Percentiles rank a stretch among this genome's conserved stretches.
Evolutionary conservation across 2,888 invertebrate species (phyloP).

Genomic region (Onthophagus sagittarius): DNA sequence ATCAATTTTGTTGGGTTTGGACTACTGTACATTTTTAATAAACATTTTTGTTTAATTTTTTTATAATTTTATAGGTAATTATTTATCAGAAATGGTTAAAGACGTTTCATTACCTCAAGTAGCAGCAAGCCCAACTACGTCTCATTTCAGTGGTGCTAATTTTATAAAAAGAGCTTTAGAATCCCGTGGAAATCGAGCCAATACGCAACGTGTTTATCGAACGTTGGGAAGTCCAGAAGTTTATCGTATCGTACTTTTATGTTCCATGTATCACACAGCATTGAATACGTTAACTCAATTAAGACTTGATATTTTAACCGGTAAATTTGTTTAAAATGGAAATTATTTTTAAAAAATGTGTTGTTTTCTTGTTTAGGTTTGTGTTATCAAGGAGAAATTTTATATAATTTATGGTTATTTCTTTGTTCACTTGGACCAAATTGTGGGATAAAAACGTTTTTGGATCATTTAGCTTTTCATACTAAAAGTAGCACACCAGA

Average conservation of each 20-base stretch:
- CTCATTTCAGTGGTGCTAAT: slow-evolving; percentile 49
- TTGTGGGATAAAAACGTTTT: slow-evolving; percentile 83
- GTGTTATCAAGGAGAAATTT: slow-evolving; percentile 87
- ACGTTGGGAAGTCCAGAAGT: slow-evolving; percentile 79
- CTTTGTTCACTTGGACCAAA: slow-evolving; percentile 82
- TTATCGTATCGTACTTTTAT: slow-evolving; percentile 78
- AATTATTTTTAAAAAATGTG: not conserved
- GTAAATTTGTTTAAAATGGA: slow-evolving; percentile 46
- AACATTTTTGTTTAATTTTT: slow-evolving; percentile 3
- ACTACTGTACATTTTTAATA: not conserved
- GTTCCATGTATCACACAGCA: slow-evolving; percentile 89
- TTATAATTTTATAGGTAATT: slow-evolving; percentile 44
- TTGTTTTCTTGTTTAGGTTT: slow-evolving; percentile 60
- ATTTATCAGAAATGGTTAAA: slow-evolving; percentile 50
- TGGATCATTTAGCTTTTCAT: slow-evolving; percentile 78
- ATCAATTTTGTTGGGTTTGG: slow-evolving; percentile 55
- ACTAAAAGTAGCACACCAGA: slow-evolving; percentile 81
- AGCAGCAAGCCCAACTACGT: slow-evolving; percentile 41
- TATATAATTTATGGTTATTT: slow-evolving; percentile 89
- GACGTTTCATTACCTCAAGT: slow-evolving; percentile 46
- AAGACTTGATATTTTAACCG: slow-evolving; percentile 88
- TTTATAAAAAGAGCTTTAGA: slow-evolving; percentile 61
- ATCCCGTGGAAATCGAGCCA: slow-evolving; percentile 57
- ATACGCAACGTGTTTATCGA: slow-evolving; percentile 63
- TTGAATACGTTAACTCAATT: slow-evolving; percentile 86